Base-by-base conservation (phyloP, 1,140 invertebrate species). In the Carcinoscorpius rotundicauda region DNA sequence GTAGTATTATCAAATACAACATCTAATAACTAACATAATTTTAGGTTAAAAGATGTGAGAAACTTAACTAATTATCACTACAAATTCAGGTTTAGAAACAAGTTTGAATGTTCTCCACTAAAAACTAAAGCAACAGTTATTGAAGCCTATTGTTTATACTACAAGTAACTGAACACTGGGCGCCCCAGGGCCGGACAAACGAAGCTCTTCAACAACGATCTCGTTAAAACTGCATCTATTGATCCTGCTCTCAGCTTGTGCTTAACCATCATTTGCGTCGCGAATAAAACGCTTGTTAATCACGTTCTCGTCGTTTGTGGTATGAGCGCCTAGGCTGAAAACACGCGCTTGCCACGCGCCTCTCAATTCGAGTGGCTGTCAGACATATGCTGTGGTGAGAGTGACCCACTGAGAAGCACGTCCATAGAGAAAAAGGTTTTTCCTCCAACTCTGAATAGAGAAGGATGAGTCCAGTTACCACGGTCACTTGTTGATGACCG, bases 281-380 rank as follows among this genome's bases (percentile, higher is more conserved):
- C 56, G 56, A 57, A 57, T 57, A 29, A 57, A 57, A 57, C 48
- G 48, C 10, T 57, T 57, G 56, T 57, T 57, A 57, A 57, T 57
- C 56, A 57, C 56, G 56, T 57, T 57, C 56, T 57, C n/a, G 10
- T 57, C 56, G 48, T 57, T 57, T 57, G 56, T 57, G 56, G 56
- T 29, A 29, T 29, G 29, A 29, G 29, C 29, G 29, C 29, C 29
- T 29, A 29, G 29, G 29, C 29, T 29, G 29, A 29, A 29, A 29
- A 29, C 29, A 29, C 29, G 29, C 29, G 29, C 29, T 29, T 29
- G 29, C 29, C 29, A 29, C 29, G 29, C 29, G 29, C 29, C 29
- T 29, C 29, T 29, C 29, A 29, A 29, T 29, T 29, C 29, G 29
- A 29, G 29, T 29, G 29, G 29, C 29, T 29, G 29, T 29, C 29